A percentile compares a stretch with the other conserved stretches of the same genome.
Evolutionary conservation across 2,888 invertebrate species (phyloP).

Genomic region (Drosophila anceps): DNA sequence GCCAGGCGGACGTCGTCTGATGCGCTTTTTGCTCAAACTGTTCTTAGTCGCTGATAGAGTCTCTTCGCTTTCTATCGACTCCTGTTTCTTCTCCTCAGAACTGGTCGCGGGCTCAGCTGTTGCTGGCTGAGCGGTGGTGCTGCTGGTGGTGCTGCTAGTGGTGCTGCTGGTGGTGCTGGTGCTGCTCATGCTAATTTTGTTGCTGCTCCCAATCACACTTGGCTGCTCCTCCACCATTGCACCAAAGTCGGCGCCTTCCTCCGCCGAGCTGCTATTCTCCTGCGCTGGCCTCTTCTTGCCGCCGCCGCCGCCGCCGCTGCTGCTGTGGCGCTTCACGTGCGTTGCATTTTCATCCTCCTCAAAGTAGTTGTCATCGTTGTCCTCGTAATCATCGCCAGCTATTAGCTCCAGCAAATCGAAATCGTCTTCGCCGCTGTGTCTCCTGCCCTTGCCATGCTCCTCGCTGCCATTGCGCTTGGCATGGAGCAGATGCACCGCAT

Average conservation of each 20-base stretch:
- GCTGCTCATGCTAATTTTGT: too few relatives aligned
- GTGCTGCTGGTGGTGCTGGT: neutral
- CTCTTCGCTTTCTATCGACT: neutral
- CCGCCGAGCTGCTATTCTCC: constrained; percentile 72
- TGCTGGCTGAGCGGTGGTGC: constrained; percentile 3
- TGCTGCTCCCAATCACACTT: neutral
- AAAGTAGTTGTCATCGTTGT: constrained; percentile 60
- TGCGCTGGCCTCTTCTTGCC: constrained; percentile 30
- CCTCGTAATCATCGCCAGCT: constrained; percentile 51
- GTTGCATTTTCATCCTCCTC: constrained; percentile 35
- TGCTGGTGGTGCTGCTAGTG: constrained; percentile 5
- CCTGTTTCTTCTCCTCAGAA: constrained; percentile 9
- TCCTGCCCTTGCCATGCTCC: constrained; percentile 15
- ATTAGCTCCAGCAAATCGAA: constrained; percentile 67
- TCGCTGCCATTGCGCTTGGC: constrained; percentile 46
- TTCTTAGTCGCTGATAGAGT: constrained; percentile 47
- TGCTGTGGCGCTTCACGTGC: neutral
- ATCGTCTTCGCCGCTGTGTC: constrained; percentile 17
- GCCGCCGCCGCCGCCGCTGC: constrained; percentile 12
- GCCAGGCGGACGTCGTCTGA: constrained; percentile 64
- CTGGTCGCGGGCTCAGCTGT: neutral
- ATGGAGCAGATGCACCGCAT: constrained; percentile 62
- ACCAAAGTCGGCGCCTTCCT: constrained; percentile 72
- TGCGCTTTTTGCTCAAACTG: constrained; percentile 66
- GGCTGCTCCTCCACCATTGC: constrained; percentile 62